phyloP scores from a whole-genome alignment of 2,888 invertebrate genomes.

The Acronicta psi region DNA sequence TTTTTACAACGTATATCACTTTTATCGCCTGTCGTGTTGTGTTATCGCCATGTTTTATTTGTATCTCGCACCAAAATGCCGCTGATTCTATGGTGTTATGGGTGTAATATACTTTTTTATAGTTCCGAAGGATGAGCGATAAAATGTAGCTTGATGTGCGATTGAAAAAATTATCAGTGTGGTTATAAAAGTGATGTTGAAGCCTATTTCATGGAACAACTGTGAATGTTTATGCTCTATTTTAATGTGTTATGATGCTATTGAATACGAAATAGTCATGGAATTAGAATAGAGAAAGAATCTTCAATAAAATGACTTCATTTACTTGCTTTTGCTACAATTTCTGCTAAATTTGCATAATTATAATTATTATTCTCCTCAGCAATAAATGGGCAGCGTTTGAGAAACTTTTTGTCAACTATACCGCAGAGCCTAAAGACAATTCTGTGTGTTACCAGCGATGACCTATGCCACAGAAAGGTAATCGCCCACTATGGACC shows the following conservation, averaged over 20 bases:
- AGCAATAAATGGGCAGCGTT: no score
- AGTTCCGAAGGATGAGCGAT: constrained; percentile 67
- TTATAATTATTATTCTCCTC: no score
- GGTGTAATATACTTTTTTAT: constrained; percentile 70
- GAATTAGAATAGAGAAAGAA: no score
- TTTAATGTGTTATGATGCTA: not conserved
- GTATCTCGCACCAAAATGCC: constrained; percentile 59
- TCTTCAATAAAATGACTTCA: no score
- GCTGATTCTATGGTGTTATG: constrained; percentile 67
- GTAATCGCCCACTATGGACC: no score
- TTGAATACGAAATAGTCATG: not conserved
- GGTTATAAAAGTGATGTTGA: constrained; percentile 48
- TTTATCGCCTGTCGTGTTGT: constrained; percentile 65
- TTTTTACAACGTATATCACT: constrained; percentile 72
- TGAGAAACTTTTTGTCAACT: no score
- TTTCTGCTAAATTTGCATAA: no score
- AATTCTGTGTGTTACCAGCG: no score
- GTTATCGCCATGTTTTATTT: constrained; percentile 71
- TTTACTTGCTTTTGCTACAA: no score
- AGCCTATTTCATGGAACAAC: constrained; percentile 36
- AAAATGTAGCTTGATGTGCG: constrained; percentile 59
- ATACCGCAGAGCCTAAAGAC: no score
- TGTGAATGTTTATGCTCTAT: constrained; percentile 20
- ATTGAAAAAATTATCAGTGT: constrained; percentile 58
- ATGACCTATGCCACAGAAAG: no score